Base-by-base conservation (phyloP, 1,140 invertebrate species). In the Drosophila ironensis region DNA sequence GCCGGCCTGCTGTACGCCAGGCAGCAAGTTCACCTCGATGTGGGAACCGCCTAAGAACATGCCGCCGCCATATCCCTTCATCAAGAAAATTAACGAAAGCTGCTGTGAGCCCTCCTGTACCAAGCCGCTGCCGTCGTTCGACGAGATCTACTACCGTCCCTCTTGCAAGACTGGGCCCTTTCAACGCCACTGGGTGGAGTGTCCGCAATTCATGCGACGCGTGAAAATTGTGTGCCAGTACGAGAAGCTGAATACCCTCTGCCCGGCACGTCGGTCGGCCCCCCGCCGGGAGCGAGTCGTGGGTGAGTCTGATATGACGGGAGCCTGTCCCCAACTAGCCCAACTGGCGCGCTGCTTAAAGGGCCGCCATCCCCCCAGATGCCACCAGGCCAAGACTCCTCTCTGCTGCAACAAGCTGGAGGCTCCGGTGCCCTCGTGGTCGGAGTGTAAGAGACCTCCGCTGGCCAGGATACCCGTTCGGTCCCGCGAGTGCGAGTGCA, bases 111-210 rank as follows among this genome's bases (percentile, higher is more conserved):
- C 16, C 4, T 20, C 14, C 9, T 68, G 61, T 25, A 41, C 27
- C 8, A 44, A 60, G 56, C 71, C 56, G 4, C 8, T 64, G 24
- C 56, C 71, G 27, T 72, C 56, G 6, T 76, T 73, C 37, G 72
- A 76, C 50, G 46, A 63, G 22, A 4, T 76, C 5, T 73, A 48
- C 17, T 76, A 73, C 16, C 30, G 14, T 3, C 70, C 61, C 5
- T 54, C 70, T 0, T 60, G 52, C 51, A 73, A 73, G 24, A 5
- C 12, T 0, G 20, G 35, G 3, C n/a, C 28, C 16, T 76, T 33
- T 16, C 70, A 69, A 42, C 56, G 56, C 25, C 68, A 66, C 11
- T 76, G 72, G 72, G 30, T 56, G 16, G 70, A 76, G 11, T 76
- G 72, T 4, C 72, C 72, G 1, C 14, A 69, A 30, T 56, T 35